Base-by-base conservation (phyloP, 2,113 vertebrate genomes). In the Sterrhoptilus dennistouni region DNA sequence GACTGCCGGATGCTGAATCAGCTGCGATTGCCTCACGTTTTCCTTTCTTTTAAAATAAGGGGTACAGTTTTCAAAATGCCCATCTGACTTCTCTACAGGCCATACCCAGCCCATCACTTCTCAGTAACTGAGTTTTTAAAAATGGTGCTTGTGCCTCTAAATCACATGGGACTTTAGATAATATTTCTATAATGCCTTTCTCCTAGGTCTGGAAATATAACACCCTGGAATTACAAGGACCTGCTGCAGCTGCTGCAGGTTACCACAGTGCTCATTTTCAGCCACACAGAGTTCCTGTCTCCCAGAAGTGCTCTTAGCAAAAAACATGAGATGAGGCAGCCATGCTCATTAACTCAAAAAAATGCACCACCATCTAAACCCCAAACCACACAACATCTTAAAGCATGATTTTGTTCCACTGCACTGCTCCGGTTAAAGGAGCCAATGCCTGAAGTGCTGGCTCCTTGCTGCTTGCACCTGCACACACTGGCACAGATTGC, bases 1-100 rank as follows among this genome's bases (percentile, higher is more conserved):
- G 93, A 45, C 53, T 89, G 90, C 95, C 95, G 96, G 96, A 97
- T 95, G 89, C 95, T 97, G 96, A 97, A 96, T 97, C 96, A 96
- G 96, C 92, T 96, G 92, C 7, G 16, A 95, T 94, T 94, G 95
- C 95, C 90, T 96, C 96, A 96, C 96, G 74, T 96, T 96, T 97
- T 95, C 96, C 96, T 94, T 95, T 94, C 92, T 95, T 93, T 96
- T 96, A 87, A 90, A 94, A 95, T 31, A 71, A 90, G 83, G 80
- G 80, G 86, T 84, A 82, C 88, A 82, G 49, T 65, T 87, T 95
- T 87, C 36, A 61, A 78, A 93, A 33, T 90, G 93, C 31, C 66
- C 72, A 92, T 93, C 75, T 86, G 56, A 94, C 28, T 96, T 70
- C 33, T 87, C 65, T 49, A 27, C 52, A 68, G 75, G 52, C 17